Base-by-base conservation (phyloP, 2,888 invertebrate genomes). In the Scaptomyza caliginosa region DNA sequence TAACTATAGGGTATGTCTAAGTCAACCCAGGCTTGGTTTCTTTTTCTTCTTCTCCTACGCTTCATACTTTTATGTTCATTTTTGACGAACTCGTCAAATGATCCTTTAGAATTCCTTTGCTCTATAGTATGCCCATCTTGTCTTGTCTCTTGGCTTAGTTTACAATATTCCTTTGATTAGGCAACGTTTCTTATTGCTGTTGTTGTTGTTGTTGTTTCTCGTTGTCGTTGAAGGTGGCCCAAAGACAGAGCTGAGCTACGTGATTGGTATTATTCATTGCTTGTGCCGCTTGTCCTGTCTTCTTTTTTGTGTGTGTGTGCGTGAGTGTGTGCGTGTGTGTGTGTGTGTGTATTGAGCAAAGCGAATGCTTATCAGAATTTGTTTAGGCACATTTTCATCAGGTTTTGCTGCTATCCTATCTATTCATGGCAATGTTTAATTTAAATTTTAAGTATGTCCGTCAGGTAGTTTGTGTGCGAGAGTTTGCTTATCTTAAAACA, bases 251-350 rank as follows among this genome's bases (percentile, higher is more conserved):
- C 13, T 4, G 43, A 23, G 26, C 39, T 24, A 87, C 86, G 87
- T 87, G 88, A 85, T 88, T 88, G 83, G 88, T 88, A 88, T 88
- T 88, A 88, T 88, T 88, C 88, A 88, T 88, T 76, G 82, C 74
- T 85, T 74, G 81, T 69, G 71, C 79, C 79, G 45, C 69, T 82
- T 77, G 82, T 77, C 77, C 77, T 84, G 64, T n/a, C n/a, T n/a
- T n/a, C n/a, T n/a, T n/a, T n/a, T n/a, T n/a, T 59, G 7, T 32
- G 13, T 32, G 5, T 13, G 13, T 13, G 0, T 32, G 32, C 13
- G 34, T 34, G 7, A n/a, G n/a, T n/a, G n/a, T n/a, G n/a, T n/a
- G n/a, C n/a, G 43, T 59, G 7, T 32, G 13, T 32, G 5, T 13
- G 13, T 13, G 0, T 32, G 32, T 32, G 34, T 34, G 7, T 34